phyloP scores from a whole-genome alignment of 2,888 invertebrate genomes.

The Cryptocephalus moraei region DNA sequence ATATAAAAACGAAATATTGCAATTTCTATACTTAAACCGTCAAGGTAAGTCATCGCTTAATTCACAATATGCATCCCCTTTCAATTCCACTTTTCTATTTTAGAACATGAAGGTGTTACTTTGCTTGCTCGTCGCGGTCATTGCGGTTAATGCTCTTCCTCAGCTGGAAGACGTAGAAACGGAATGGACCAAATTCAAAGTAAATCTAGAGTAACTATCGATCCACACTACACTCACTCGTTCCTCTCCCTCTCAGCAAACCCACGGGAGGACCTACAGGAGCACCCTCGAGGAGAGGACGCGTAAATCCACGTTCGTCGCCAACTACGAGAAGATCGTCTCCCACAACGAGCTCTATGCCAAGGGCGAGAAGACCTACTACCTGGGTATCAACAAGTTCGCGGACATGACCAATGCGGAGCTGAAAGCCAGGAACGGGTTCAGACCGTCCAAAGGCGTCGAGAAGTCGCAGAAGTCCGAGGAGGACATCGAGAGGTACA shows the following conservation, averaged over 20 bases:
- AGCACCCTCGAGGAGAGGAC: conserved; percentile 69
- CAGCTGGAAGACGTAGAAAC: no score
- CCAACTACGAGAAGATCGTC: conserved; percentile 75
- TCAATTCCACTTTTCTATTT: no score
- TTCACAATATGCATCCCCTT: no score
- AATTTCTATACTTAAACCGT: no score
- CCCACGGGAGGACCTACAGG: conserved; percentile 44
- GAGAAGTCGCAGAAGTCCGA: conserved; percentile 9
- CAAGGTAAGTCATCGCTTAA: no score
- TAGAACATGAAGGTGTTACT: no score
- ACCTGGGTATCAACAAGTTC: conserved; percentile 68
- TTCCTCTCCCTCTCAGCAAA: neutral
- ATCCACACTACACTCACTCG: no score
- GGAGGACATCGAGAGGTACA: conserved; percentile 45
- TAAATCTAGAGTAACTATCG: no score
- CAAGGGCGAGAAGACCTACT: conserved; percentile 54
- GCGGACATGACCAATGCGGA: conserved; percentile 81
- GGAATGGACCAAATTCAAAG: no score
- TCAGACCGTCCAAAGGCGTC: conserved; percentile 39
- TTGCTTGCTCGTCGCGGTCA: no score
- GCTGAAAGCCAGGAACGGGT: conserved; percentile 64
- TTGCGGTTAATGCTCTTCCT: no score
- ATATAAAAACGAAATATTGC: no score
- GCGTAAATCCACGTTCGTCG: conserved; percentile 81
- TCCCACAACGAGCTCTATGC: conserved; percentile 71